Conservation (phyloP, 2,888 invertebrate genomes). For the Drosophila algonquin region DNA sequence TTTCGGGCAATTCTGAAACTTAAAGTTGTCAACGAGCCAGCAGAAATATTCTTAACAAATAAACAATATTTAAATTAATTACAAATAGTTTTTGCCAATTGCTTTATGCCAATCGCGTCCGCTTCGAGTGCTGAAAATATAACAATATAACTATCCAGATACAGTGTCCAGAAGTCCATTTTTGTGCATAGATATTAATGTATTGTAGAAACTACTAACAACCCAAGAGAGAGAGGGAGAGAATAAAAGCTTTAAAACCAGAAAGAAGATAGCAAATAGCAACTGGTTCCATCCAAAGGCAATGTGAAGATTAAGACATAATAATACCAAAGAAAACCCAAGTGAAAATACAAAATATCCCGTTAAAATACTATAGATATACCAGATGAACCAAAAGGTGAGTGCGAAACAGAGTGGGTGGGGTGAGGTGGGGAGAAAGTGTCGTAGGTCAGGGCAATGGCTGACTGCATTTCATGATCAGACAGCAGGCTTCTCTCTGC, state of each 20-base stretch:
- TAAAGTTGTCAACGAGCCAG: conserved; percentile 48
- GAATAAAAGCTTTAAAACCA: background rate
- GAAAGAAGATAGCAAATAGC: background rate
- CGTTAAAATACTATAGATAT: background rate
- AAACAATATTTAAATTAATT: conserved; percentile 16
- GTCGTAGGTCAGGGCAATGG: conserved; percentile 20
- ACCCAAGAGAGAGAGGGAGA: background rate
- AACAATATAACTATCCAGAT: conserved; percentile 14
- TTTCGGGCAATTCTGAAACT: conserved; percentile 63
- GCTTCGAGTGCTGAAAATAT: conserved; percentile 51
- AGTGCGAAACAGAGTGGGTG: background rate
- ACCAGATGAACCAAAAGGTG: background rate
- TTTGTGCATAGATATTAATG: conserved; percentile 31
- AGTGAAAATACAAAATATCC: background rate
- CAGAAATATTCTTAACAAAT: conserved; percentile 16
- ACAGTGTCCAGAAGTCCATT: conserved; percentile 29
- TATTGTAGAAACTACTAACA: conserved; percentile 7
- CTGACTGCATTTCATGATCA: conserved; percentile 15
- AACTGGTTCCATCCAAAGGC: background rate
- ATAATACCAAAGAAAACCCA: background rate
- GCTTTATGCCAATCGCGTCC: conserved; percentile 42
- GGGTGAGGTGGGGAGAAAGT: conserved; percentile 2
- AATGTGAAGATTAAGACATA: background rate
- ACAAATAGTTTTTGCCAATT: conserved; percentile 33
- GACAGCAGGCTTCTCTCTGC: background rate